phyloP scores from a whole-genome alignment of 2,113 vertebrate genomes.

The Rhinolophus ferrumequinum region DNA sequence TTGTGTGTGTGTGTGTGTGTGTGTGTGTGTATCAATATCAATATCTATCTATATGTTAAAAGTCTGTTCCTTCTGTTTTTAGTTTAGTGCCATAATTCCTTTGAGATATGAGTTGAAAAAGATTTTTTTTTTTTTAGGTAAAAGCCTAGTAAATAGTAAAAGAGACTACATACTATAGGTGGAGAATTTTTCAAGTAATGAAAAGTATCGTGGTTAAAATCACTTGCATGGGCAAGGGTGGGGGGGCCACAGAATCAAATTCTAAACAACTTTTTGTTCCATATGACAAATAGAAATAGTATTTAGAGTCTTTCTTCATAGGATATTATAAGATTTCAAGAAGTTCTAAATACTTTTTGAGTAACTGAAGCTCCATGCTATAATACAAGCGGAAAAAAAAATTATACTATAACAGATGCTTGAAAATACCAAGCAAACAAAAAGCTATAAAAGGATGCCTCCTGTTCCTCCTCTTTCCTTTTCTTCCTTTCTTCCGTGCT shows the following conservation, averaged over 20 bases:
- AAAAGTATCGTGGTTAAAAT: neutral
- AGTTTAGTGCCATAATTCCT: neutral
- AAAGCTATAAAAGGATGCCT: neutral
- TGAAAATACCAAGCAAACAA: neutral
- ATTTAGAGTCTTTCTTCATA: neutral
- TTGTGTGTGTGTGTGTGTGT: neutral
- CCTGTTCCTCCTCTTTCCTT: neutral
- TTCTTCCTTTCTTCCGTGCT: neutral
- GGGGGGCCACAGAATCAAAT: neutral
- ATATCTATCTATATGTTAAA: neutral
- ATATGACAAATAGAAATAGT: neutral
- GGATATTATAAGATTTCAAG: neutral
- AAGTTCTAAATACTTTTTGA: neutral
- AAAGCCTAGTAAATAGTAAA: neutral
- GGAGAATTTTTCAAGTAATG: neutral
- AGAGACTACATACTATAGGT: neutral
- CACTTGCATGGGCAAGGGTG: neutral
- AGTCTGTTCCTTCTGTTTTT: neutral
- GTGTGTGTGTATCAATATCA: neutral
- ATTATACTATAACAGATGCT: neutral
- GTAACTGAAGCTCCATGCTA: neutral
- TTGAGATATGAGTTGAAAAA: neutral
- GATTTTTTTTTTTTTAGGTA: neutral
- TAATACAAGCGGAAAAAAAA: too few relatives aligned
- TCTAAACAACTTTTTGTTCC: neutral